Evolutionary conservation across 2,888 invertebrate genomes (phyloP).

Genomic region (Heliconius charithonia): DNA sequence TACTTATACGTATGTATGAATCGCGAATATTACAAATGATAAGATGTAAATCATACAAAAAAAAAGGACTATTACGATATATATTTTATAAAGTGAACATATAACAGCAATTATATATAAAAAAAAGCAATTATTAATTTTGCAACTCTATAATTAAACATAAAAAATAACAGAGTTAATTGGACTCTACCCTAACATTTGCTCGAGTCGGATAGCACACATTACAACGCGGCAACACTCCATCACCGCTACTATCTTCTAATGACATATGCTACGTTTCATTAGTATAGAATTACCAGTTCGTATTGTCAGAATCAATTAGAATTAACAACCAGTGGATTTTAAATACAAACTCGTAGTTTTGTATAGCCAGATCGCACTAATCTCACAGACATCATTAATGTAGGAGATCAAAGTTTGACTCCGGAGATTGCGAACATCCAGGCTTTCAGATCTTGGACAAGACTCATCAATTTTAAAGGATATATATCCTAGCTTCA

Average conservation of each 20-base stretch:
- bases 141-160: not conserved
- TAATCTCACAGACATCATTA: slow-evolving; percentile 39
- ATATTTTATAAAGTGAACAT: not conserved
- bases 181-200: not conserved
- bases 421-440: slow-evolving; percentile 38
- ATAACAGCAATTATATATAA: not conserved
- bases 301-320: slow-evolving; percentile 10
- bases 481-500: slow-evolving; percentile 29
- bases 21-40: no score
- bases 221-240: not conserved
- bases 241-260: slow-evolving; percentile 2
- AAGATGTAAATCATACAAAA: no score
- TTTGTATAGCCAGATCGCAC: slow-evolving; percentile 27
- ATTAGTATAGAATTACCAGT: slow-evolving; percentile 2
- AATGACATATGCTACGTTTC: not conserved
- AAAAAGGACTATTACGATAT: no score
- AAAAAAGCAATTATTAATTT: not conserved
- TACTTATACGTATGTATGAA: no score
- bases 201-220: not conserved
- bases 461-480: slow-evolving; percentile 36
- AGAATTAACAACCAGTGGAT: slow-evolving; percentile 3
- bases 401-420: slow-evolving; percentile 40
- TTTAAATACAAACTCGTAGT: not conserved
- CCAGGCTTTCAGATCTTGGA: slow-evolving; percentile 35
- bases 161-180: not conserved